These are phyloP conservation scores for Pseudanteris insignis DNA, from an alignment of 2,888 invertebrate species.

Conservation along the genomic window DNA sequence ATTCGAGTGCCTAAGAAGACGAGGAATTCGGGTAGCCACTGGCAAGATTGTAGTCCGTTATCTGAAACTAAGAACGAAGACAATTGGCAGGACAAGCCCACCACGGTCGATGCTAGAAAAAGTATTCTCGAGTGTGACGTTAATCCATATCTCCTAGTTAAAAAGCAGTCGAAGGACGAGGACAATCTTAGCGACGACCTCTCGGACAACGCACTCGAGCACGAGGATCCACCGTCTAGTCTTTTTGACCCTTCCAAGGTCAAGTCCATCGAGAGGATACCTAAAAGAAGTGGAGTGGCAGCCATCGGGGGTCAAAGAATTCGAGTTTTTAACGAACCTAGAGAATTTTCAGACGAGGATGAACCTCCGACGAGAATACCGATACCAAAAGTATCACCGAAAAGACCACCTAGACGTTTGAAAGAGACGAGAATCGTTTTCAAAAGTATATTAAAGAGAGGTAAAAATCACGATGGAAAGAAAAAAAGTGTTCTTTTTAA, in stretches of 20 bases:
- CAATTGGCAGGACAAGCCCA: constrained; percentile 45
- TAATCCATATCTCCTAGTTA: constrained; percentile 84
- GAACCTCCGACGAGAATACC: constrained; percentile 55
- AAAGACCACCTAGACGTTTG: constrained; percentile 71
- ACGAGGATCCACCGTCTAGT: constrained; percentile 50
- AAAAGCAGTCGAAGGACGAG: constrained; percentile 64
- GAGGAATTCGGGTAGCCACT: constrained; percentile 25
- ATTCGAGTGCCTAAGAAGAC: constrained; percentile 47
- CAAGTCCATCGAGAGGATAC: constrained; percentile 63
- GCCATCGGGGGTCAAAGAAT: constrained; percentile 78
- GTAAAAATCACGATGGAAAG: constrained; percentile 50
- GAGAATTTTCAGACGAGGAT: constrained; percentile 54
- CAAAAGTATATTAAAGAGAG: constrained; percentile 59
- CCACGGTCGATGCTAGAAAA: constrained; percentile 59
- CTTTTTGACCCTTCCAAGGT: constrained; percentile 63
- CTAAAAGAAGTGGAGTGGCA: constrained; percentile 57
- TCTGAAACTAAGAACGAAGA: constrained; percentile 34
- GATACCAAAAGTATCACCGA: constrained; percentile 70
- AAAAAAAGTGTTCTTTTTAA: constrained; percentile 62
- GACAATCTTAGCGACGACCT: constrained; percentile 66
- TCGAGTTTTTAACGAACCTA: constrained; percentile 70
- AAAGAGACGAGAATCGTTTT: constrained; percentile 65
- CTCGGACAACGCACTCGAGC: constrained; percentile 62
- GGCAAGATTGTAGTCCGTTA: constrained; percentile 46
- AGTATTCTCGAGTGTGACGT: constrained; percentile 86